Conservation (phyloP, 2,113 vertebrate genomes). For the Leucoraja erinaceus region DNA sequence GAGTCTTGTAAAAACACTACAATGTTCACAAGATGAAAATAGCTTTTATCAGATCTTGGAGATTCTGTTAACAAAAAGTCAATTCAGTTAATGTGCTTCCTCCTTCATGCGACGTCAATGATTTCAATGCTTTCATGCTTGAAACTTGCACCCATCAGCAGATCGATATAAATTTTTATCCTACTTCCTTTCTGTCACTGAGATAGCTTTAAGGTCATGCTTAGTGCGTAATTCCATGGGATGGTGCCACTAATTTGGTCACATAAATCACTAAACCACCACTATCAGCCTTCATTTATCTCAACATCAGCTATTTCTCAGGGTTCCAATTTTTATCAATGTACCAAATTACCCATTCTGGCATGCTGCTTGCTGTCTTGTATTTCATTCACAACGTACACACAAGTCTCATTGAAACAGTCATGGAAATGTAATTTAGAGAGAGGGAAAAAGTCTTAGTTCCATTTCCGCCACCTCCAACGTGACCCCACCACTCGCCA, state of each 20-base stretch:
- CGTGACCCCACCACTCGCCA: no score
- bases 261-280: constrained; percentile 35
- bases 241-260: constrained; percentile 38
- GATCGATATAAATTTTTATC: constrained; percentile 32
- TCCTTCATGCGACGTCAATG: background rate
- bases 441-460: background rate
- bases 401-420: constrained; percentile 5
- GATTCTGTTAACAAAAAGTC: constrained; percentile 9
- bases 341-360: constrained; percentile 18
- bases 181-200: constrained; percentile 21
- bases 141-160: constrained; percentile 32
- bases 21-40: background rate
- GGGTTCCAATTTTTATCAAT: constrained; percentile 29
- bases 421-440: constrained; percentile 5
- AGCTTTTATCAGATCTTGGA: background rate
- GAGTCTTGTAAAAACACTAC: background rate
- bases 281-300: constrained; percentile 25
- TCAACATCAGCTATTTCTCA: constrained; percentile 5
- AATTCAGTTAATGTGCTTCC: constrained; percentile 22
- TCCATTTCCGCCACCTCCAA: no score
- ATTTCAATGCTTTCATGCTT: constrained; percentile 27
- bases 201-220: constrained; percentile 15
- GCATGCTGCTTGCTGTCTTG: background rate
- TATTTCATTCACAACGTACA: constrained; percentile 16
- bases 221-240: background rate